Evolutionary conservation across 1,140 invertebrate species (phyloP), one percentile per base, ranked within the genome.

Genomic region (Samia ricini): DNA sequence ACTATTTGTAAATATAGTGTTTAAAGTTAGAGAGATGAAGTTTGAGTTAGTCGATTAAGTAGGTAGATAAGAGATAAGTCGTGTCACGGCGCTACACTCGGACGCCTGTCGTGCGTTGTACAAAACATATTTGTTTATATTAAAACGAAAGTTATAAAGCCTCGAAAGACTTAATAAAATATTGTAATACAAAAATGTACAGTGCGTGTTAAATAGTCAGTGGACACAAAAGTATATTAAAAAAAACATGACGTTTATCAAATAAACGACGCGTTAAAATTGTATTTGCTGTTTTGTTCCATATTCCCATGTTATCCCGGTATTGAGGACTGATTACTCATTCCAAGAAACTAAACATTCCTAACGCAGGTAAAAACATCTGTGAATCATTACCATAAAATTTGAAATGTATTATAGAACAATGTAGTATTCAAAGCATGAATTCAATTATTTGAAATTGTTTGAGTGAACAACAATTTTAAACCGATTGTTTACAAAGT

Each of bases 121-220:
- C 86, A 90, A 89, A 88, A 81, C 33, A 42, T 88, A 87, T 89
- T 90, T 89, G 88, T 89, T 89, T 89, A 87, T 82, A 83, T 64
- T 71, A 85, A 57, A 84, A 74, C 77, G 77, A 83, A 88, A 81
- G 79, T 89, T 89, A 87, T 83, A 82, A 83, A 82, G 68, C 72
- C 80, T 79, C 72, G 80, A 85, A 88, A 89, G 83, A 88, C 83
- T 87, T n/a, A 79, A 52, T 42, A 52, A 85, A 87, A 82, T 85
- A 88, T 88, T 88, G 85, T 89, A 88, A 87, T 85, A 88, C 86
- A 75, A 87, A 85, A 87, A 83, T 89, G 86, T 90, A 89, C 86
- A 90, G 88, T 88, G 86, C 87, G 86, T 90, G 86, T 90, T 90
- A 89, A 85, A 83, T 90, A 90, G 88, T 87, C 86, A 88, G 79